These are phyloP conservation scores for Pangasius larnaudii DNA, from an alignment of 2,797 vertebrate genomes.

Conservation along the genomic window DNA sequence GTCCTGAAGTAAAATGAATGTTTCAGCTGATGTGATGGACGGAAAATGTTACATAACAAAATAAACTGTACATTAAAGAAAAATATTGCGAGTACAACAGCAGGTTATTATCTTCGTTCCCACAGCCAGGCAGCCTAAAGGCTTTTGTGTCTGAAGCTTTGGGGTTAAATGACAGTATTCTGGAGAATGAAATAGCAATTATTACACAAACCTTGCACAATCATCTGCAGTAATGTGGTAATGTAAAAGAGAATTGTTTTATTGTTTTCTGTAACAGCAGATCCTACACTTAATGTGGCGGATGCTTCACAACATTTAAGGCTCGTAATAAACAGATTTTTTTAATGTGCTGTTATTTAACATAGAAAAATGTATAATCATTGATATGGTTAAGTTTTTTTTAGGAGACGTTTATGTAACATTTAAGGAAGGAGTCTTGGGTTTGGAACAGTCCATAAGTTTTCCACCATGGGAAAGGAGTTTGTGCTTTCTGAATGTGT, in stretches of 20 bases:
- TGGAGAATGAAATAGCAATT: not conserved
- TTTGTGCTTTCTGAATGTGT: not conserved
- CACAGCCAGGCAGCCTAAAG: not conserved
- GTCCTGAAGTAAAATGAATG: not conserved
- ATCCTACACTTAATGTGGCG: not conserved
- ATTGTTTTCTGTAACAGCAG: not conserved
- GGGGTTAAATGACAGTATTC: not conserved
- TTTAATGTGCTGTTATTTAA: not conserved
- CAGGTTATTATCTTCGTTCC: not conserved
- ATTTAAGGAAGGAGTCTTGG: not conserved
- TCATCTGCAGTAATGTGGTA: not conserved
- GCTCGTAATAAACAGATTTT: not conserved
- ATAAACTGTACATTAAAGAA: not conserved
- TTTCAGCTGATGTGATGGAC: not conserved
- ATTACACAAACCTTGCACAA: not conserved
- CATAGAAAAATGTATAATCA: not conserved
- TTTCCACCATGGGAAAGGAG: not conserved
- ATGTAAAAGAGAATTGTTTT: not conserved
- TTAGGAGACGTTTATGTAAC: not conserved
- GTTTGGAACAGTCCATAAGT: not conserved
- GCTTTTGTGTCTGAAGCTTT: not conserved
- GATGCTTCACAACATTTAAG: not conserved
- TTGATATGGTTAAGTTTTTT: not conserved
- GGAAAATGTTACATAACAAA: not conserved
- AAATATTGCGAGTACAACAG: not conserved